Conservation (phyloP, 35 echinoderm and acorn worm genomes). For the Lytechinus variegatus region DNA sequence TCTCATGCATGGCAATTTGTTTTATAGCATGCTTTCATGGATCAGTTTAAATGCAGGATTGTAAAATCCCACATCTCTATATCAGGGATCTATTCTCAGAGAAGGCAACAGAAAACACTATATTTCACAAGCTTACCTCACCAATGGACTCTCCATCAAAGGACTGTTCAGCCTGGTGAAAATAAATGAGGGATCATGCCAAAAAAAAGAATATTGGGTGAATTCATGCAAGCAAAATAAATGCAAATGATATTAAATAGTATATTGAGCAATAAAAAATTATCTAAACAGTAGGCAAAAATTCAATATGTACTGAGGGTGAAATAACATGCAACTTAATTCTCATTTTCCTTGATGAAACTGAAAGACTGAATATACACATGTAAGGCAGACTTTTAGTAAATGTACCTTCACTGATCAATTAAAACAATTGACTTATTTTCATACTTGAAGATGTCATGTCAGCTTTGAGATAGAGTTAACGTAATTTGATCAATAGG, state of each 20-base stretch:
- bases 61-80: too few relatives aligned
- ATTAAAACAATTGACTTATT: too few relatives aligned
- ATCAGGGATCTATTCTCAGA: too few relatives aligned
- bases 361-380: neutral
- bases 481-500: neutral
- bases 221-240: conserved; percentile 19
- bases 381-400: neutral
- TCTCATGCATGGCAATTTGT: too few relatives aligned
- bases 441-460: too few relatives aligned
- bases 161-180: neutral
- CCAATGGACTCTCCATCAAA: neutral
- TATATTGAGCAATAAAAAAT: neutral
- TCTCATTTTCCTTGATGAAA: neutral
- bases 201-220: neutral
- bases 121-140: neutral
- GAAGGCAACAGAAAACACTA: neutral
- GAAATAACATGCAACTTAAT: neutral
- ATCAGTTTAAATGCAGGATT: too few relatives aligned
- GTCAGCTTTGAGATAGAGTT: neutral
- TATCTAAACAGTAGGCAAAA: neutral
- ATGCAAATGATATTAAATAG: neutral
- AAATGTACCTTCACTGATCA: too few relatives aligned
- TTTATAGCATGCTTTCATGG: too few relatives aligned
- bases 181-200: conserved; percentile 18
- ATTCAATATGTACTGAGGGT: neutral